phyloP scores from a whole-genome alignment of 2,888 invertebrate genomes.

The Molorchus minor region DNA sequence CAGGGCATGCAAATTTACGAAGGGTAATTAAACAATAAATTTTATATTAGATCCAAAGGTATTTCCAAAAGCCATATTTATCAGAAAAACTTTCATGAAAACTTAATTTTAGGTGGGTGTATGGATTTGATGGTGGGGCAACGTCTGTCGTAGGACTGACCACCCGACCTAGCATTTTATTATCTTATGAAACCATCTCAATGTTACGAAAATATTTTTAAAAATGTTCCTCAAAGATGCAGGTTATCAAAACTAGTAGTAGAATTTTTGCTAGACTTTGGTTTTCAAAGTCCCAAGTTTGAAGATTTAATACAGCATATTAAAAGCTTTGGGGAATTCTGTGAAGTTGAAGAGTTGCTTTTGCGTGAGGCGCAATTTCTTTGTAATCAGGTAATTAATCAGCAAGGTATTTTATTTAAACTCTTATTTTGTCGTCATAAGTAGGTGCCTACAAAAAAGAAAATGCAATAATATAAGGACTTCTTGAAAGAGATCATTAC shows the following conservation, averaged over 20 bases:
- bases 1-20: no score
- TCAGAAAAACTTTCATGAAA: background rate
- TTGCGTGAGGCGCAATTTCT: conserved; percentile 82
- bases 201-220: conserved; percentile 76
- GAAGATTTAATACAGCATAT: conserved; percentile 80
- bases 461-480: no score
- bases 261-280: conserved; percentile 75
- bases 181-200: conserved; percentile 78
- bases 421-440: no score
- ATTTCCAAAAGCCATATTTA: no score
- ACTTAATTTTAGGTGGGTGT: conserved; percentile 50
- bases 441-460: no score
- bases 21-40: no score
- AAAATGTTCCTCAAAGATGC: conserved; percentile 77
- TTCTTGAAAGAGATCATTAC: no score
- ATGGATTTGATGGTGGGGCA: conserved; percentile 84
- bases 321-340: conserved; percentile 56
- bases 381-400: conserved; percentile 78
- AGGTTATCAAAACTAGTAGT: conserved; percentile 81
- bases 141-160: conserved; percentile 78
- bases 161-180: conserved; percentile 82
- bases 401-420: no score
- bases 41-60: no score
- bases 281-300: conserved; percentile 73
- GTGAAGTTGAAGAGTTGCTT: conserved; percentile 43